Evolutionary conservation across 1,140 invertebrate genomes (phyloP), one percentile per base, ranked within the genome.

Genomic region (Carposina sasakii): DNA sequence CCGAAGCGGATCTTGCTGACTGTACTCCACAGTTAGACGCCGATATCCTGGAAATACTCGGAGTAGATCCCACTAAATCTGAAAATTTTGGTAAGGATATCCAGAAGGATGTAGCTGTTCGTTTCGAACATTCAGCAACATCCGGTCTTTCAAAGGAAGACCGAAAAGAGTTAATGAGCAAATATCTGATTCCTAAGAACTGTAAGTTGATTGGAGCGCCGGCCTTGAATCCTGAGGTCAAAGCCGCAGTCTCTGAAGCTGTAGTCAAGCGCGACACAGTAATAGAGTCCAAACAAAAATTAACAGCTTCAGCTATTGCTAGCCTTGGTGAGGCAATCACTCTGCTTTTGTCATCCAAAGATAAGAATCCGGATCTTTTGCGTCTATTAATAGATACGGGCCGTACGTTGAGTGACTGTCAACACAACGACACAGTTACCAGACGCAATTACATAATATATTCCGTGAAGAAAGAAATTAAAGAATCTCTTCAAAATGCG

Each of bases 271-370:
- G 36, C 6, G 36, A 39, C 26, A 46, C 34, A 13, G 43, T 30
- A 13, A 46, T 46, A 3, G 43, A 46, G 26, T 23, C 43, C 15
- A 46, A 46, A 23, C 31, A 46, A 46, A 46, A 23, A 9, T 19
- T 36, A 23, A 46, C 36, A 33, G 43, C 43, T 22, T 23, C 20
- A 12, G 43, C 43, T 5, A 36, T 46, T 23, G 22, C 43, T 3
- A 36, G 43, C 21, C 12, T 46, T 16, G n/a, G 23, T 23, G 43
- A 46, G 8, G 24, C 36, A 17, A 34, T 46, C 21, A 36, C 43
- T 5, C 10, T 20, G n/a, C 31, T 36, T 22, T 26, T 46, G 12
- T 36, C 22, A 23, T 46, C 20, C 3, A 46, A 36, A 33, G 30
- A 45, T 6, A 45, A 43, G 9, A 20, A 43, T 43, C 28, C 28